Conservation (phyloP, 2,888 invertebrate genomes). For the Dicranocentrus wangi region DNA sequence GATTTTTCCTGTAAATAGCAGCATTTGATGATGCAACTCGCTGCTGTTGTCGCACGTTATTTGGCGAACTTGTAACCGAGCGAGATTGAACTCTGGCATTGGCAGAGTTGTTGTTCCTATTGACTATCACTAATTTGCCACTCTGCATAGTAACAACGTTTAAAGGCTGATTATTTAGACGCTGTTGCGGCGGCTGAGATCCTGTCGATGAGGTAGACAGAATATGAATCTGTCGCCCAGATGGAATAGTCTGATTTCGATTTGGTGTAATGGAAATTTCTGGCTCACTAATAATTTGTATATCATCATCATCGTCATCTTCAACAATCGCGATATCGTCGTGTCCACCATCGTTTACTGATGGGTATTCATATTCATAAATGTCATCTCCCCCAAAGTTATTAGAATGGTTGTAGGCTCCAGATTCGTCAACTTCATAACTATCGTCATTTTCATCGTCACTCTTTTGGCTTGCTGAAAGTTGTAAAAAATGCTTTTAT, state of each 20-base stretch:
- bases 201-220: constrained; percentile 14
- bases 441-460: background rate
- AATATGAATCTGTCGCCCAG: constrained; percentile 20
- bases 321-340: background rate
- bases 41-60: background rate
- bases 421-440: constrained; percentile 19
- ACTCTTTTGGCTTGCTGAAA: background rate
- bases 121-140: too few relatives aligned
- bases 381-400: constrained; percentile 5
- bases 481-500: too few relatives aligned
- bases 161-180: background rate
- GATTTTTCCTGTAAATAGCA: background rate
- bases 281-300: constrained; percentile 25
- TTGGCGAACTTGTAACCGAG: background rate
- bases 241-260: too few relatives aligned
- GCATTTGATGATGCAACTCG: background rate
- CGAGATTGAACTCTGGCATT: constrained; percentile 3
- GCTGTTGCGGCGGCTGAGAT: background rate
- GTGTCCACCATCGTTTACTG: constrained; percentile 5
- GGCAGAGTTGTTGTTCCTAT: background rate
- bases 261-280: too few relatives aligned
- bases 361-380: constrained; percentile 39
- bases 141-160: background rate
- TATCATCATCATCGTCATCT: constrained; percentile 38
- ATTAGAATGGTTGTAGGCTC: background rate